Conservation (phyloP, 1,140 invertebrate species). For the Parasteatoda tepidariorum region DNA sequence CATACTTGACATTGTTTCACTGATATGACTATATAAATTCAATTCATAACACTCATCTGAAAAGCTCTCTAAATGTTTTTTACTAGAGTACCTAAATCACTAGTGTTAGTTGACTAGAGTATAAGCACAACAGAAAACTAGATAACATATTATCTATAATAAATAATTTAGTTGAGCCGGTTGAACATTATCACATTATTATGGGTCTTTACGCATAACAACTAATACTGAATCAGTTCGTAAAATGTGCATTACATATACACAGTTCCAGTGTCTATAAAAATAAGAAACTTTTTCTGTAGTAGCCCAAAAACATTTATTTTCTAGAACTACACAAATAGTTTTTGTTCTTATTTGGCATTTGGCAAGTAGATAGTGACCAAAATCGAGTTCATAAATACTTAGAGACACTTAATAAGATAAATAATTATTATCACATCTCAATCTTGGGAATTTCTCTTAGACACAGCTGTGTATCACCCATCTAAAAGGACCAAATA, state of each 20-base stretch:
- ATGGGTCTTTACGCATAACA: not conserved
- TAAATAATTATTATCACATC: too few species aligned
- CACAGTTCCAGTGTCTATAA: constrained; percentile 24
- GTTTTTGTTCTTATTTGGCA: constrained; percentile 13
- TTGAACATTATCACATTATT: constrained; percentile 33
- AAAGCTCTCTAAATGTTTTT: not conserved
- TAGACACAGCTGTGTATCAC: too few species aligned
- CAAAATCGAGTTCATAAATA: not conserved
- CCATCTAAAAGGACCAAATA: not conserved
- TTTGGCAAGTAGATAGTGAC: not conserved
- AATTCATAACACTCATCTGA: not conserved
- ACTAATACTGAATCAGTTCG: constrained; percentile 22
- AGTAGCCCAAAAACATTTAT: constrained; percentile 1
- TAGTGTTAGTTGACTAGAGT: not conserved
- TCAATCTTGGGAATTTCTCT: not conserved
- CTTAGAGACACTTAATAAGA: too few species aligned
- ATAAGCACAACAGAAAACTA: not conserved
- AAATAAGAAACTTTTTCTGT: constrained; percentile 27
- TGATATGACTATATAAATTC: not conserved
- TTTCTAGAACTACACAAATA: not conserved
- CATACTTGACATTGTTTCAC: not conserved
- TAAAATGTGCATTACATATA: constrained; percentile 11
- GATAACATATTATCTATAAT: not conserved
- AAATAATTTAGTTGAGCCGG: constrained; percentile 11
- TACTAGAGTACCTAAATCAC: not conserved